Conservation (phyloP, 2,113 vertebrate species). For the Spea bombifrons region DNA sequence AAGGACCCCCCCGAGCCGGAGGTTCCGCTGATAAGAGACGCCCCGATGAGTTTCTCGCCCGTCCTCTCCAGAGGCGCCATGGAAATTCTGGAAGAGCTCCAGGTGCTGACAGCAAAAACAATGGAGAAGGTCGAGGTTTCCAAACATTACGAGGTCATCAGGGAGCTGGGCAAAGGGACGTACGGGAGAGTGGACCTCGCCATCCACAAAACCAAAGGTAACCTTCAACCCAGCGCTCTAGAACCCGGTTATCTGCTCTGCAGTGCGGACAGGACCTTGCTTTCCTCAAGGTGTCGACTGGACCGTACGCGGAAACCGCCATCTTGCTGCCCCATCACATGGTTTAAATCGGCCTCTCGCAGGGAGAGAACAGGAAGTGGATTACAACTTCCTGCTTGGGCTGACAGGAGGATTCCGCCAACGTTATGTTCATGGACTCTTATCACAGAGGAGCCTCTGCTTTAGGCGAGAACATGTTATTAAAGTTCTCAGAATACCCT, state of each 20-base stretch:
- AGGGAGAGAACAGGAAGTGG: too few species aligned
- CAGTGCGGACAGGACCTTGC: too few species aligned
- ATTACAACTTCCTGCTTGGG: too few species aligned
- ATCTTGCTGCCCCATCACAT: too few species aligned
- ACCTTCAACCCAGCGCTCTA: constrained; percentile 17
- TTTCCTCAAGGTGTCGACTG: too few species aligned
- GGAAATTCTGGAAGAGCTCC: constrained; percentile 75
- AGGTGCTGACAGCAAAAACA: constrained; percentile 70
- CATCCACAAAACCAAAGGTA: constrained; percentile 73
- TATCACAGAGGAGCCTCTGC: too few species aligned
- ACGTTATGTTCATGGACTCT: too few species aligned
- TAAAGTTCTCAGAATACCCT: too few species aligned
- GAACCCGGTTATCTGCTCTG: background rate
- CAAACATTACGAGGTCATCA: constrained; percentile 74
- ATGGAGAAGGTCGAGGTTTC: constrained; percentile 69
- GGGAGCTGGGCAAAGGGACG: constrained; percentile 74
- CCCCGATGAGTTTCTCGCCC: constrained; percentile 69
- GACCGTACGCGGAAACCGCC: too few species aligned
- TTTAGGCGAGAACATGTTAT: too few species aligned
- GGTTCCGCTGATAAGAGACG: constrained; percentile 4
- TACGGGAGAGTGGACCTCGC: constrained; percentile 76
- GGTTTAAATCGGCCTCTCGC: too few species aligned
- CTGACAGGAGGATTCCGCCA: too few species aligned
- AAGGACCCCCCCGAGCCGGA: background rate
- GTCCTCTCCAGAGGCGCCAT: constrained; percentile 66